Conservation (phyloP, 2,113 vertebrate species). For the Uria aalge region DNA sequence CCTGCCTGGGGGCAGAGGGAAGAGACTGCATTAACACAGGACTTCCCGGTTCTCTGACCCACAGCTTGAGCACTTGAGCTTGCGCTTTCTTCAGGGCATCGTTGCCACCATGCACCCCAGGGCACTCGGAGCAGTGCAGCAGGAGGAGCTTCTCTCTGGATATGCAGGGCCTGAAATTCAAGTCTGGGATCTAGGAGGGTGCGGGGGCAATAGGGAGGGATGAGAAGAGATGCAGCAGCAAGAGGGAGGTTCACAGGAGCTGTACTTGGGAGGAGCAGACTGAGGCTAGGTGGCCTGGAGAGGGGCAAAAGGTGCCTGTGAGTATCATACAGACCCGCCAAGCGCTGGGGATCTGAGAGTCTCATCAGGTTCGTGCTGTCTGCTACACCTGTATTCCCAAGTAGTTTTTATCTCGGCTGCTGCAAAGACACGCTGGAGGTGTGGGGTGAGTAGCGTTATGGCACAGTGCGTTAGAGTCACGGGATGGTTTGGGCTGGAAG, state of each 20-base stretch:
- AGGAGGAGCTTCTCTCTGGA: neutral
- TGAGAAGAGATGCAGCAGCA: neutral
- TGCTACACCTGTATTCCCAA: neutral
- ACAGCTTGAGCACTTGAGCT: neutral
- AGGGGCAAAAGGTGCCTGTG: neutral
- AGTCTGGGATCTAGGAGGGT: neutral
- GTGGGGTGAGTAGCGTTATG: neutral
- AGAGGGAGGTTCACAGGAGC: neutral
- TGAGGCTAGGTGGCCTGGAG: neutral
- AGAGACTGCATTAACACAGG: neutral
- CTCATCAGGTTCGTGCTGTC: neutral
- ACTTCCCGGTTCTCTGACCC: neutral
- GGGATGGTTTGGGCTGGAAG: neutral
- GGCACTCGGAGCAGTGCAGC: neutral
- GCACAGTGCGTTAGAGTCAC: neutral
- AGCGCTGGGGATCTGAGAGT: rapidly evolving
- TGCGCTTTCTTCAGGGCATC: neutral
- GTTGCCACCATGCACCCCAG: rapidly evolving
- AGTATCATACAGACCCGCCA: neutral
- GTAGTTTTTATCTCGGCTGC: neutral
- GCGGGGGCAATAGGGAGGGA: neutral
- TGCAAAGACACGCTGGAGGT: rapidly evolving
- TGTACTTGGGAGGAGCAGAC: neutral
- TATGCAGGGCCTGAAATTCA: neutral
- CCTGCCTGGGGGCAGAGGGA: neutral